These are phyloP conservation scores for Drosophila parabipectinata DNA, from an alignment of 1,140 invertebrate genomes.

Conservation along the genomic window DNA sequence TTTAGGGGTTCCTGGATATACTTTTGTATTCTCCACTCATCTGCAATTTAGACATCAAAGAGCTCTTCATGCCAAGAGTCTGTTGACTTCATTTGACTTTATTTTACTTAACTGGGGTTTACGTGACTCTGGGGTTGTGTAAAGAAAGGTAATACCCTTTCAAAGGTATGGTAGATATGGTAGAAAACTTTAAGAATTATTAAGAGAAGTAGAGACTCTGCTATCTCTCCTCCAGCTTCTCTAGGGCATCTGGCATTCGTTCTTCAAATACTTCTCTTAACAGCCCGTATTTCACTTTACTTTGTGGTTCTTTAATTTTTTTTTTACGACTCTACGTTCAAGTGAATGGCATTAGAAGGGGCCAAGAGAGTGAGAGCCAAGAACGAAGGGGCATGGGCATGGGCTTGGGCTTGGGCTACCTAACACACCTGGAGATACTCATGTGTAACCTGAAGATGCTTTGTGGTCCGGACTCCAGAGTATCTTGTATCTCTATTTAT, in stretches of 20 bases:
- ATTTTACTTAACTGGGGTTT: constrained; percentile 9
- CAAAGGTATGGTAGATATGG: no score
- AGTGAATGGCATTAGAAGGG: constrained; percentile 37
- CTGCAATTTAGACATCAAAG: constrained; percentile 37
- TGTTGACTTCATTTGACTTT: constrained; percentile 42
- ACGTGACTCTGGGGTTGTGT: constrained; percentile 14
- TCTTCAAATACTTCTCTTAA: background rate
- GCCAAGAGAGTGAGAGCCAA: constrained; percentile 1
- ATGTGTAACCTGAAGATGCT: constrained; percentile 14
- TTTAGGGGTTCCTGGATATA: background rate
- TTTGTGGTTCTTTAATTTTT: constrained; percentile 21
- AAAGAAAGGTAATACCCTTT: background rate
- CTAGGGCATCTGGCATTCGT: constrained; percentile 12
- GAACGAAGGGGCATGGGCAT: background rate
- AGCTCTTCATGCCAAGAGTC: constrained; percentile 7
- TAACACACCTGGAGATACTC: background rate
- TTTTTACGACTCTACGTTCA: constrained; percentile 4
- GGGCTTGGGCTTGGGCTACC: background rate
- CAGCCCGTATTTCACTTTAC: constrained; percentile 5
- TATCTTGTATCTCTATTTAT: constrained; percentile 27
- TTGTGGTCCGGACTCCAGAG: constrained; percentile 8
- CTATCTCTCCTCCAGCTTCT: background rate
- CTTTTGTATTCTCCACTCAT: background rate
- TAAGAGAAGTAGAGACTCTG: no score
- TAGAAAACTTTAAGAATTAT: no score